Conservation (phyloP, 2,797 vertebrate genomes). For the Poeciliopsis paucimaculata region DNA sequence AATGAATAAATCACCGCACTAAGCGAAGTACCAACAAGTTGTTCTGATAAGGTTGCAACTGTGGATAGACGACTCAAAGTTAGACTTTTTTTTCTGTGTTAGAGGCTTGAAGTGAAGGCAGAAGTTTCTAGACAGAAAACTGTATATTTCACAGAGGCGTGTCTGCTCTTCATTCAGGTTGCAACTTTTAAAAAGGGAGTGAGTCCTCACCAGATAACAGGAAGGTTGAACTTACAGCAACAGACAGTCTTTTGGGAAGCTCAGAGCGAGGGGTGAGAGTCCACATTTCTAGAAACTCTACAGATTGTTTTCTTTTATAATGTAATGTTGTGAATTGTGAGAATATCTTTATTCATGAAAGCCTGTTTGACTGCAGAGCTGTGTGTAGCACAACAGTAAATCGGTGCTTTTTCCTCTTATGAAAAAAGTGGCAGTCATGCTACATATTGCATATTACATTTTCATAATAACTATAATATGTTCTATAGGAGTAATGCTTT, state of each 20-base stretch:
- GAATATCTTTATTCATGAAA: neutral
- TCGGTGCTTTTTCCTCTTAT: neutral
- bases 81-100: neutral
- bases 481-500: neutral
- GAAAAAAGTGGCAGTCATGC: neutral
- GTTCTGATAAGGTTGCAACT: neutral
- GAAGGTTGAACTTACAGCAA: slow-evolving; percentile 4
- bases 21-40: neutral
- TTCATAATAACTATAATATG: neutral
- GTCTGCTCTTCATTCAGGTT: neutral
- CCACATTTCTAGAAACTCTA: neutral
- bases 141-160: neutral
- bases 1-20: neutral
- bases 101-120: neutral
- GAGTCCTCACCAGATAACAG: slow-evolving; percentile 1
- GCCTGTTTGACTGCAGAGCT: neutral
- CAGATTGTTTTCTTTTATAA: neutral
- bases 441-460: neutral
- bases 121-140: neutral
- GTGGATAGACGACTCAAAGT: neutral
- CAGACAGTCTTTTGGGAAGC: neutral
- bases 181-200: neutral
- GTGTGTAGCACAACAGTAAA: neutral
- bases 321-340: neutral
- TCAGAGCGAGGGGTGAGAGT: neutral